Evolutionary conservation across 2,888 invertebrate species (phyloP).

Genomic region (Melinaea menophilus): DNA sequence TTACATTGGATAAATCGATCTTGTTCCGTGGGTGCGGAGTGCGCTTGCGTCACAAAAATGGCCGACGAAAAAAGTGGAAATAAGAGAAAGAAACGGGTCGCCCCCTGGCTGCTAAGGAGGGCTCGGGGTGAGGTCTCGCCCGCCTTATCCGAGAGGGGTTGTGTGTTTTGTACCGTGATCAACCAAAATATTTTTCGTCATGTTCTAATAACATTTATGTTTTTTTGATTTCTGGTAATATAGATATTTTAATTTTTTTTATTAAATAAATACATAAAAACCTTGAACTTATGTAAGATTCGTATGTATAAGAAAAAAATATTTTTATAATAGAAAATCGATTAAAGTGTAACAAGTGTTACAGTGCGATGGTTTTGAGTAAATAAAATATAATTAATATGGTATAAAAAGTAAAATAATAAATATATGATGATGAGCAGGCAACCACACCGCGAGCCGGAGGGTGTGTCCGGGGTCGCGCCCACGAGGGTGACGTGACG

Average conservation of each 20-base stretch:
- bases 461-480: constrained; percentile 67
- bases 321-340: no score
- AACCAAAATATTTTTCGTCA: background rate
- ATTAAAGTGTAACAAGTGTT: background rate
- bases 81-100: constrained; percentile 69
- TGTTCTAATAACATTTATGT: no score
- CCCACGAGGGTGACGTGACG: constrained; percentile 54
- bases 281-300: no score
- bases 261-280: no score
- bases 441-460: constrained; percentile 47
- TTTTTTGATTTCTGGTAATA: no score
- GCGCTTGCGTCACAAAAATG: constrained; percentile 74
- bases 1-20: constrained; percentile 70
- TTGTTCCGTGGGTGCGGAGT: constrained; percentile 42
- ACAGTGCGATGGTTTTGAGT: background rate
- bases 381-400: background rate
- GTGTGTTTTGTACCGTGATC: constrained; percentile 4
- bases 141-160: constrained; percentile 10
- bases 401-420: constrained; percentile 1
- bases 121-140: constrained; percentile 41
- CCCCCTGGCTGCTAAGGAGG: constrained; percentile 47
- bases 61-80: constrained; percentile 72
- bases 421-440: constrained; percentile 17
- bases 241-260: no score
- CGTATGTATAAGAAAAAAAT: no score